Evolutionary conservation across 2,888 invertebrate species (phyloP), one percentile per base, ranked within the genome.

Genomic region (Cynaeus angustus): DNA sequence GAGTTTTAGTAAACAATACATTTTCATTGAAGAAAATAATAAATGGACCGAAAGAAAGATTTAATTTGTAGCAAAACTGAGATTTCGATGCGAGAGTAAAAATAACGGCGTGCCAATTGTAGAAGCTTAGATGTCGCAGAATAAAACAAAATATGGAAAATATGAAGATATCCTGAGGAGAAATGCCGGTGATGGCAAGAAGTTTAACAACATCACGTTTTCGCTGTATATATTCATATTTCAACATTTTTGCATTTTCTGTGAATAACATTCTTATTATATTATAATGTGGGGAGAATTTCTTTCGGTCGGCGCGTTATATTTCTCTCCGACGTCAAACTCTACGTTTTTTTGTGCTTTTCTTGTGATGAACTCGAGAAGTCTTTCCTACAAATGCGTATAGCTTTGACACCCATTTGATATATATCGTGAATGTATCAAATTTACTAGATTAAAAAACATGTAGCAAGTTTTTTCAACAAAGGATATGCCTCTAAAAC

Each of bases 221-320:
- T 50, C 61, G 65, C 71, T 72, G 68, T 74, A 72, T 76, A 74
- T 74, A 72, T 74, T 71, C 74, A 72, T 75, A 72, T 75, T 75
- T 76, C 72, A 74, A 72, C 74, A 74, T 75, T 76, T 72, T 74
- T 74, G 66, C 68, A 71, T 73, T 73, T 74, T 72, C 72, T 66
- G 64, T 43, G 69, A 75, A 75, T 75, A 75, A 75, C 74, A 73
- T 75, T 73, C 74, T 73, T 75, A 75, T 75, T 75, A 75, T 73
- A 75, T 73, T 73, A 72, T 75, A 74, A 74, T 73, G 70, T 72
- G 69, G 58, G 71, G 67, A 43, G 73, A 72, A 73, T 69, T 73
- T 72, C 71, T 70, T 65, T 71, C 65, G 69, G 68, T 58, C 58
- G 56, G 41, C 30, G 46, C 28, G 55, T 58, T 52, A 69, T 69